phyloP scores from a whole-genome alignment of 64 coral and sea anemone genomes.

The Pocillopora verrucosa region DNA sequence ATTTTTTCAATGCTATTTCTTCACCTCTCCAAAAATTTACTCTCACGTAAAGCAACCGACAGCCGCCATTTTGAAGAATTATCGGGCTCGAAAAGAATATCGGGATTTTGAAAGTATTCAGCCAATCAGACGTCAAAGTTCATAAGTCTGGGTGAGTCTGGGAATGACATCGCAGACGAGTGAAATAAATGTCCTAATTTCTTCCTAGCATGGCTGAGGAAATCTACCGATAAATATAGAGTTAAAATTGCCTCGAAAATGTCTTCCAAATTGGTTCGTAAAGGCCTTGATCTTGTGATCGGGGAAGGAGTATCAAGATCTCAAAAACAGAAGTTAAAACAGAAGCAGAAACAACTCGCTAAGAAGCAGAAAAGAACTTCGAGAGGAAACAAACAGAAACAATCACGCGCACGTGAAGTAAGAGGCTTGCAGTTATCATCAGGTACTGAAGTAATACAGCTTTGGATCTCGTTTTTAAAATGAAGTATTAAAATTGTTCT shows the following conservation, averaged over 20 bases:
- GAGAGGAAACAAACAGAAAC: background rate
- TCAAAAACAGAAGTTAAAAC: slow-evolving; percentile 4
- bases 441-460: background rate
- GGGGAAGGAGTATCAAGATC: slow-evolving; percentile 7
- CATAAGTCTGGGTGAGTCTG: background rate
- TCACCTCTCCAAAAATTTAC: no score
- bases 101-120: background rate
- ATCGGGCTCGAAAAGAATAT: background rate
- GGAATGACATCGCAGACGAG: background rate
- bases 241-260: slow-evolving; percentile 8
- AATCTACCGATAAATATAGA: background rate
- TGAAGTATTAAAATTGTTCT: background rate
- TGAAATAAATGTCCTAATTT: background rate
- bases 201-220: background rate
- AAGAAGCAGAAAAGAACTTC: background rate
- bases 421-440: slow-evolving; percentile 7
- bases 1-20: slow-evolving; percentile 15
- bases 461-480: background rate
- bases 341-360: slow-evolving; percentile 11
- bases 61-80: slow-evolving; percentile 49
- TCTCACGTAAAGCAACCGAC: background rate
- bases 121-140: slow-evolving; percentile 1
- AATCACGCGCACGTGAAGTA: background rate
- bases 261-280: slow-evolving; percentile 86
- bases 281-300: slow-evolving; percentile 73